phyloP scores from a whole-genome alignment of 1,140 invertebrate species.

The Drosophila parvula region DNA sequence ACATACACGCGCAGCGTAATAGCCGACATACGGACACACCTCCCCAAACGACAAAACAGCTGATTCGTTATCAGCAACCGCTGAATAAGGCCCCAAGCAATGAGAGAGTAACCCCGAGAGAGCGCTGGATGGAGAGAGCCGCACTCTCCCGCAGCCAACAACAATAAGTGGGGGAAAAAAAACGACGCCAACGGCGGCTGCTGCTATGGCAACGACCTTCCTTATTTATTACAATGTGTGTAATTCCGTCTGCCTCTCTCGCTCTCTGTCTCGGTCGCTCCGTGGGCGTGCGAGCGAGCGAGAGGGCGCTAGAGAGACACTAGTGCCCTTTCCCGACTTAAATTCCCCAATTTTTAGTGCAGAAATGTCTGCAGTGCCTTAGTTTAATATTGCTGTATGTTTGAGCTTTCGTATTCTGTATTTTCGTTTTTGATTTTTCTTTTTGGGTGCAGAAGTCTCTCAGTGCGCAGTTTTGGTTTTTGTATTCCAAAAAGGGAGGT shows the following conservation, averaged over 20 bases:
- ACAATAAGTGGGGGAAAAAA: slow-evolving; percentile 40
- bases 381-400: slow-evolving; percentile 68
- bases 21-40: slow-evolving; percentile 11
- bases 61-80: slow-evolving; percentile 73
- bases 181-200: slow-evolving; percentile 58
- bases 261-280: slow-evolving; percentile 30
- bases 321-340: slow-evolving; percentile 51
- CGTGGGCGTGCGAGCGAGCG: slow-evolving; percentile 44
- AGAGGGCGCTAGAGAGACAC: slow-evolving; percentile 8
- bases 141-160: slow-evolving; percentile 45
- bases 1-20: slow-evolving; percentile 1
- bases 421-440: slow-evolving; percentile 31
- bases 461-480: slow-evolving; percentile 39
- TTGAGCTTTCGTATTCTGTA: slow-evolving; percentile 22
- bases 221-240: slow-evolving; percentile 83
- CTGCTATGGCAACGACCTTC: slow-evolving; percentile 84
- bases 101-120: slow-evolving; percentile 28
- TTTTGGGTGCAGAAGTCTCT: slow-evolving; percentile 39
- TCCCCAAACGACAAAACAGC: slow-evolving; percentile 66
- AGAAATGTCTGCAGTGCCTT: slow-evolving; percentile 75
- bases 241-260: slow-evolving; percentile 51
- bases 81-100: slow-evolving; percentile 57
- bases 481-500: slow-evolving; percentile 3
- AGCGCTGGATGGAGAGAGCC: slow-evolving; percentile 11
- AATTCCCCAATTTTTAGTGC: slow-evolving; percentile 76